phyloP scores from a whole-genome alignment of 2,797 vertebrate species.

The Sparidentex hasta region DNA sequence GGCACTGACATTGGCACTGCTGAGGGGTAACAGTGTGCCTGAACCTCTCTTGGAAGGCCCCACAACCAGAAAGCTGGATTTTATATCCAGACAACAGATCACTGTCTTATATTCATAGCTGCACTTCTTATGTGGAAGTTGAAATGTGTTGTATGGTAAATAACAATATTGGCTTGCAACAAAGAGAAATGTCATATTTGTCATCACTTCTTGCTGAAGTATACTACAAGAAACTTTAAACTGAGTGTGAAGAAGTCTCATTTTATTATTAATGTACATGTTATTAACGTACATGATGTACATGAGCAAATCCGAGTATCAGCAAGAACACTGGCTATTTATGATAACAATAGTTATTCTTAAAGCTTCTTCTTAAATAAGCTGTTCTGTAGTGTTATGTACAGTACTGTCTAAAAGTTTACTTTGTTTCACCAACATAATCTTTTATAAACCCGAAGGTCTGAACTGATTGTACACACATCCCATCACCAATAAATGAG shows the following conservation, averaged over 20 bases:
- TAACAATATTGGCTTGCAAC: conserved; percentile 1
- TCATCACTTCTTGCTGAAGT: background rate
- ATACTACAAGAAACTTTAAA: too few species aligned
- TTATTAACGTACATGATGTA: too few species aligned
- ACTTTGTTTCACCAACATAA: too few species aligned
- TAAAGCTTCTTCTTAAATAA: too few species aligned
- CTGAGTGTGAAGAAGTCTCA: too few species aligned
- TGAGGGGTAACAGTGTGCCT: conserved; percentile 51
- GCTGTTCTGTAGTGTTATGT: too few species aligned
- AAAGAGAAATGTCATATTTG: background rate
- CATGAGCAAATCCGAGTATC: too few species aligned
- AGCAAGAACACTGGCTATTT: too few species aligned
- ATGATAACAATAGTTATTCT: too few species aligned
- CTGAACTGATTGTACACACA: background rate
- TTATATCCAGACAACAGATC: background rate
- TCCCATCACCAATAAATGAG: background rate
- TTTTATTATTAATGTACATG: too few species aligned
- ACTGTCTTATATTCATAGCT: conserved; percentile 1
- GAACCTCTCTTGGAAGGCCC: conserved; percentile 43
- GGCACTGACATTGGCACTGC: conserved; percentile 72
- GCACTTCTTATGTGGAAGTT: background rate
- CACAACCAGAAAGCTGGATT: conserved; percentile 24
- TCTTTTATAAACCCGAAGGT: background rate
- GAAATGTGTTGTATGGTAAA: background rate
- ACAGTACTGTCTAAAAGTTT: too few species aligned